Conservation (phyloP, 2,888 invertebrate species). For the Agrilus cyanescens region DNA sequence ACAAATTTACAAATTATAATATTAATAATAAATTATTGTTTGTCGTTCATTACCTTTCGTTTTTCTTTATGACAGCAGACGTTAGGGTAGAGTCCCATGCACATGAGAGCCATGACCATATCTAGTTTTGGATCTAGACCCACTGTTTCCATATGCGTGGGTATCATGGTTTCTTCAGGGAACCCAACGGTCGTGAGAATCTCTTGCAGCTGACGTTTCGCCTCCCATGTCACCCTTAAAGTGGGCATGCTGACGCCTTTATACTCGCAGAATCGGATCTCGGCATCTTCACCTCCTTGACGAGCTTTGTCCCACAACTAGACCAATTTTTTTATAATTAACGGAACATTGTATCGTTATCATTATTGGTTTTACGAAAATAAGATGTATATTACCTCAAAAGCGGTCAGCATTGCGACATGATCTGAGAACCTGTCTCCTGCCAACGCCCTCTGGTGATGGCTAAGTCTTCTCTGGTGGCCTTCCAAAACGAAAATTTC, state of each 20-base stretch:
- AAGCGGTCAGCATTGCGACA: slow-evolving; percentile 87
- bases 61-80: slow-evolving; percentile 93
- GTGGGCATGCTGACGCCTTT: slow-evolving; percentile 84
- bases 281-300: slow-evolving; percentile 60
- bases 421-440: slow-evolving; percentile 89
- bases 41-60: slow-evolving; percentile 60
- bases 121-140: slow-evolving; percentile 73
- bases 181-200: slow-evolving; percentile 66
- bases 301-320: slow-evolving; percentile 61
- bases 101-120: slow-evolving; percentile 70
- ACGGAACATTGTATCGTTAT: background rate
- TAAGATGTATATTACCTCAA: slow-evolving; percentile 44
- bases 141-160: slow-evolving; percentile 61
- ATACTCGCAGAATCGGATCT: slow-evolving; percentile 78
- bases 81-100: slow-evolving; percentile 92
- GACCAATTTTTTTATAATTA: slow-evolving; percentile 14
- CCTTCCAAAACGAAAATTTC: slow-evolving; percentile 83
- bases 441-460: slow-evolving; percentile 75
- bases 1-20: slow-evolving; percentile 2
- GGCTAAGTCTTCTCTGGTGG: slow-evolving; percentile 60
- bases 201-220: slow-evolving; percentile 56
- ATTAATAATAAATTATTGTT: background rate
- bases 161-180: slow-evolving; percentile 73
- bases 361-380: background rate
- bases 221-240: slow-evolving; percentile 83